Percentiles rank a stretch among this genome's conserved stretches.
Conservation (phyloP, 2,888 invertebrate species). For the Drosophila antonietae region DNA sequence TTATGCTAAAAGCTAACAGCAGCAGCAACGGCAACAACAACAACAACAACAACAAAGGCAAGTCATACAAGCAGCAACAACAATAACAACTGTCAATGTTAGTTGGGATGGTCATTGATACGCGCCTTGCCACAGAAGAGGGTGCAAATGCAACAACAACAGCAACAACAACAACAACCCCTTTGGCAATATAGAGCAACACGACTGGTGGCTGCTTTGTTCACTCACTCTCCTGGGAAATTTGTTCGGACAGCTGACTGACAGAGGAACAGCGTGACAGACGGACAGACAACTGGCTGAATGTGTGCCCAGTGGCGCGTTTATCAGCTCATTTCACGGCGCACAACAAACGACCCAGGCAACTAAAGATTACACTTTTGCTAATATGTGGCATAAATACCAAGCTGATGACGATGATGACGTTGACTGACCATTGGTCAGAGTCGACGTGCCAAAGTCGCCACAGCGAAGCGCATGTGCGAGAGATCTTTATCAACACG, state of each 20-base stretch:
- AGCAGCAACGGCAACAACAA: slow-evolving; percentile 58
- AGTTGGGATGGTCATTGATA: slow-evolving; percentile 71
- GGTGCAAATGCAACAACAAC: slow-evolving; percentile 60
- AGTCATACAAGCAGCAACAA: slow-evolving; percentile 54
- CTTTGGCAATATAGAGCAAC: slow-evolving; percentile 53
- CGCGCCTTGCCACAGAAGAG: slow-evolving; percentile 44
- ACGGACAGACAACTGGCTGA: slow-evolving; percentile 50
- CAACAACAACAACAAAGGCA: slow-evolving; percentile 61
- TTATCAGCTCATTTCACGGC: slow-evolving; percentile 67
- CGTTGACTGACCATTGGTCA: slow-evolving; percentile 42
- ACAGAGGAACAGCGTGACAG: slow-evolving; percentile 18
- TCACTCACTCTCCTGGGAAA: slow-evolving; percentile 59
- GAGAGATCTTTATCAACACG: slow-evolving; percentile 76
- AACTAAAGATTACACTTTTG: slow-evolving; percentile 21
- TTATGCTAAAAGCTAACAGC: slow-evolving; percentile 84
- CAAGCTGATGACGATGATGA: slow-evolving; percentile 16
- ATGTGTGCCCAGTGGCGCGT: slow-evolving; percentile 50
- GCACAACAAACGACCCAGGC: slow-evolving; percentile 39
- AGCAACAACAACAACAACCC: slow-evolving; percentile 36
- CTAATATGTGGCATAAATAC: slow-evolving; percentile 45
- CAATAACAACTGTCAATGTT: slow-evolving; percentile 46
- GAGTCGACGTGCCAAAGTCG: slow-evolving; percentile 4
- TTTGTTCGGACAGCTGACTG: slow-evolving; percentile 48
- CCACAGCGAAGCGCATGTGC: slow-evolving; percentile 31
- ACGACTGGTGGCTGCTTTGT: slow-evolving; percentile 28